Base-by-base conservation (phyloP, 64 coral and sea anemone species). In the Pachyseris speciosa region DNA sequence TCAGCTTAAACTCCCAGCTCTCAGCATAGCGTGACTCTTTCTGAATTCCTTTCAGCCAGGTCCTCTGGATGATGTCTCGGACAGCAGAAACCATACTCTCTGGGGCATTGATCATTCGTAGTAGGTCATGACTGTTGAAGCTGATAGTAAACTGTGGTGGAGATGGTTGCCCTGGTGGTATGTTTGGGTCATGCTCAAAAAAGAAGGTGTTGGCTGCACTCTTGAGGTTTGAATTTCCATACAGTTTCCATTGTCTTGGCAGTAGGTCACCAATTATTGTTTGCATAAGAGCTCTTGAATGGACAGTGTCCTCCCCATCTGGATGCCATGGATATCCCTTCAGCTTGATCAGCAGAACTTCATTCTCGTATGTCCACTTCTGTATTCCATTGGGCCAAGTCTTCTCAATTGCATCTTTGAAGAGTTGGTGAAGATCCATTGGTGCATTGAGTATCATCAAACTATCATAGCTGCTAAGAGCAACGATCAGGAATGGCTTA, bases 1-100 rank as follows among this genome's bases (percentile, higher is more conserved):
- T 70, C 16, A 98, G 78, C 41, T 98, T 92, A 29, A 95, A 98
- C 80, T 98, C 89, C 80, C 63, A 95, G 47, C 89, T 89, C 19
- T 59, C 58, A 47, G 41, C 52, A 63, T 85, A 92, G 10, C 69
- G 24, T 29, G 36, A 37, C 45, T 98, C 93, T 24, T 72, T 69
- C 41, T 89, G 72, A 26, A 98, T 92, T 0, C 89, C 88, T 9
- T 75, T 87, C 3, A 49, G 19, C 96, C 96, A 98, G 10, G 43
- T 25, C 15, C 72, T 70, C 68, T 92, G 65, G 42, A 98, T 78
- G 0, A 70, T 74, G 47, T 63, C 69, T 27, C 85, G 89, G 20
- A 98, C 72, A 42, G 80, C 80, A 52, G 84, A 74, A 29, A 92
- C 64, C 24, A 98, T 58, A 36, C 68, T 83, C 3, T 93, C 88